phyloP scores from a whole-genome alignment of 2,888 invertebrate species.

The Nephrocerus scutellatus region DNA sequence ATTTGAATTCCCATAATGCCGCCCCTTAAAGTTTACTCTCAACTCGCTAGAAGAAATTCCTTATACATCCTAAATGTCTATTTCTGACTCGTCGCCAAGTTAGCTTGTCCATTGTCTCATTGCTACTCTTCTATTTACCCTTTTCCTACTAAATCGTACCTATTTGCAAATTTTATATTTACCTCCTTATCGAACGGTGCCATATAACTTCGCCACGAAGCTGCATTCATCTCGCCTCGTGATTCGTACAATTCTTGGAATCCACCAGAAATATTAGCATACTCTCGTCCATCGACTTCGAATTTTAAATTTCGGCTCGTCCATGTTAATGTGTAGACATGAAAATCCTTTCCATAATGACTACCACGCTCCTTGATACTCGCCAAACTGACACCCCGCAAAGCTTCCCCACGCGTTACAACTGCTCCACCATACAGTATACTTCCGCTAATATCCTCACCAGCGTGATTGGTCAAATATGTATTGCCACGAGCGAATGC shows the following conservation, averaged over 20 bases:
- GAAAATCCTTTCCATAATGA: constrained; percentile 56
- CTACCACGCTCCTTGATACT: constrained; percentile 33
- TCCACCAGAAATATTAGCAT: constrained; percentile 47
- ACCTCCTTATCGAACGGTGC: constrained; percentile 73
- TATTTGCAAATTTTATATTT: constrained; percentile 2
- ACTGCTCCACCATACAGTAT: constrained; percentile 39
- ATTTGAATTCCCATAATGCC: no score
- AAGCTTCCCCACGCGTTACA: constrained; percentile 32
- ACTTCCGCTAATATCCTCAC: constrained; percentile 34
- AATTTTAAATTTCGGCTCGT: constrained; percentile 36
- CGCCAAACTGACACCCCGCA: constrained; percentile 37
- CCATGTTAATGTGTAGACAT: constrained; percentile 65
- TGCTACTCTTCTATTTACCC: no score
- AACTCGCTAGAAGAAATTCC: no score
- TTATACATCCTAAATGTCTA: no score
- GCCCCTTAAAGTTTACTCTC: no score
- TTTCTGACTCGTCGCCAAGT: no score
- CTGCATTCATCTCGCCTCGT: constrained; percentile 40
- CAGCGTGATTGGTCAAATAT: constrained; percentile 26
- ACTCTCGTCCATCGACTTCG: constrained; percentile 53
- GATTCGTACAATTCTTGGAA: constrained; percentile 27
- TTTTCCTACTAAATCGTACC: neutral
- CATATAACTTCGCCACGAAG: constrained; percentile 49
- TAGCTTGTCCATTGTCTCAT: no score
- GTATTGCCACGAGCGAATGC: constrained; percentile 65